Conservation (phyloP, 2,113 vertebrate species). For the Suricata suricatta region DNA sequence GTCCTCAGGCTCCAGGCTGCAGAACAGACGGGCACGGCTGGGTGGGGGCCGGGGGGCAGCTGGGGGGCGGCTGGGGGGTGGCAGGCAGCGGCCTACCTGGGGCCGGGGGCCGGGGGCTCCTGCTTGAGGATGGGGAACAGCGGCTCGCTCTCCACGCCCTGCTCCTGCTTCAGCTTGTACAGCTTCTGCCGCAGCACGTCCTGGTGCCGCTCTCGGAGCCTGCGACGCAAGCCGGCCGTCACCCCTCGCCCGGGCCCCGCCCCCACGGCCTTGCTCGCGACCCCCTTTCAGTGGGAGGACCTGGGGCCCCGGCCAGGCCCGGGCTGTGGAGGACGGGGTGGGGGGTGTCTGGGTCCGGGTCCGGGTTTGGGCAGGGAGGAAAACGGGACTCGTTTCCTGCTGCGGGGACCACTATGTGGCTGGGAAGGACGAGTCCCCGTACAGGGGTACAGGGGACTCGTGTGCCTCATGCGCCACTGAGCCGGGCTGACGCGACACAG, state of each 20-base stretch:
- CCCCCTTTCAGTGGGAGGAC: rapidly evolving
- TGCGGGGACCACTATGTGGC: no score
- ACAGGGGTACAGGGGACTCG: rapidly evolving
- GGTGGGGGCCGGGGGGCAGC: rapidly evolving
- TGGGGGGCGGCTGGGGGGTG: rapidly evolving
- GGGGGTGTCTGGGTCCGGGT: background rate
- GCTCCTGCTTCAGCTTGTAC: slow-evolving; percentile 98
- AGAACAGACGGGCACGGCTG: background rate
- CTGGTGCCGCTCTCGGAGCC: slow-evolving; percentile 96
- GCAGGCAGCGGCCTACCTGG: slow-evolving; percentile 66
- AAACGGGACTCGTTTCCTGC: background rate
- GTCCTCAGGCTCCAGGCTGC: slow-evolving; percentile 80
- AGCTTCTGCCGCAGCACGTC: slow-evolving; percentile 97
- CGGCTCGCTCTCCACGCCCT: slow-evolving; percentile 95
- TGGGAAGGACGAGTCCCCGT: rapidly evolving
- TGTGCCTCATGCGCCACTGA: rapidly evolving
- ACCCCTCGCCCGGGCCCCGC: background rate
- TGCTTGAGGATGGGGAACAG: slow-evolving; percentile 95
- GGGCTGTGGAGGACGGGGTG: background rate
- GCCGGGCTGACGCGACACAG: rapidly evolving
- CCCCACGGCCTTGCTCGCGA: background rate
- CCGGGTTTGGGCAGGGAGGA: background rate
- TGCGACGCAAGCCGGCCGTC: slow-evolving; percentile 43
- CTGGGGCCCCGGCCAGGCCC: background rate
- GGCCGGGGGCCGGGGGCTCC: slow-evolving; percentile 83